phyloP scores from a whole-genome alignment of 2,797 vertebrate species.

The Microchirus variegatus region DNA sequence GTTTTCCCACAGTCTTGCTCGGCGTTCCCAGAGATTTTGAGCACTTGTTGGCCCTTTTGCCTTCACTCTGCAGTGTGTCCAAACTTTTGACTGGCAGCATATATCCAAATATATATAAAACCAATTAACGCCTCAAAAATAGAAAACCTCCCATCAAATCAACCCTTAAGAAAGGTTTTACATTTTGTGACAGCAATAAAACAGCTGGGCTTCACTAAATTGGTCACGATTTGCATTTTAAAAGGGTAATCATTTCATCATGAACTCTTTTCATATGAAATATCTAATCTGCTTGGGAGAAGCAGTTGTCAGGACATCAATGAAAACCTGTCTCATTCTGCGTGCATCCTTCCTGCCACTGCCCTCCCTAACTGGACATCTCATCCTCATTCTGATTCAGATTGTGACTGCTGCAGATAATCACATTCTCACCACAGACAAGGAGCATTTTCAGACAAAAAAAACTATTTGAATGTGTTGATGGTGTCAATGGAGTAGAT shows the following conservation, averaged over 20 bases:
- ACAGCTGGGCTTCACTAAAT: not conserved
- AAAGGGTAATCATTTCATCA: not conserved
- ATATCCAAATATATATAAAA: too few relatives aligned
- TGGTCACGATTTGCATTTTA: not conserved
- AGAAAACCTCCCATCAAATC: not conserved
- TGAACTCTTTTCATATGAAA: not conserved
- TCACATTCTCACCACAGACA: constrained; percentile 49
- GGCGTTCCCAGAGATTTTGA: too few relatives aligned
- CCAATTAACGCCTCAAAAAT: not conserved
- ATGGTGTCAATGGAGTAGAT: constrained; percentile 60
- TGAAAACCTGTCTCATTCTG: constrained; percentile 25
- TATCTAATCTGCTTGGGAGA: constrained; percentile 1
- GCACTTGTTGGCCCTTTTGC: too few relatives aligned
- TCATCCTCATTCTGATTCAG: constrained; percentile 61
- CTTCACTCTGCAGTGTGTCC: too few relatives aligned
- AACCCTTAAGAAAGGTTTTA: not conserved
- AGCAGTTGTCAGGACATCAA: constrained; percentile 21
- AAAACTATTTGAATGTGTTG: constrained; percentile 56
- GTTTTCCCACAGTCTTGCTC: too few relatives aligned
- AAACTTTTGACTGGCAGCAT: too few relatives aligned
- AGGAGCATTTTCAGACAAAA: constrained; percentile 31
- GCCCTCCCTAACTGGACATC: constrained; percentile 10
- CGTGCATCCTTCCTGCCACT: constrained; percentile 6
- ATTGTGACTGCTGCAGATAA: constrained; percentile 50
- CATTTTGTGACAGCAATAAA: not conserved